Evolutionary conservation across 1,140 invertebrate species (phyloP), one percentile per base, ranked within the genome.

Genomic region (Drosophila pseudoobscura): DNA sequence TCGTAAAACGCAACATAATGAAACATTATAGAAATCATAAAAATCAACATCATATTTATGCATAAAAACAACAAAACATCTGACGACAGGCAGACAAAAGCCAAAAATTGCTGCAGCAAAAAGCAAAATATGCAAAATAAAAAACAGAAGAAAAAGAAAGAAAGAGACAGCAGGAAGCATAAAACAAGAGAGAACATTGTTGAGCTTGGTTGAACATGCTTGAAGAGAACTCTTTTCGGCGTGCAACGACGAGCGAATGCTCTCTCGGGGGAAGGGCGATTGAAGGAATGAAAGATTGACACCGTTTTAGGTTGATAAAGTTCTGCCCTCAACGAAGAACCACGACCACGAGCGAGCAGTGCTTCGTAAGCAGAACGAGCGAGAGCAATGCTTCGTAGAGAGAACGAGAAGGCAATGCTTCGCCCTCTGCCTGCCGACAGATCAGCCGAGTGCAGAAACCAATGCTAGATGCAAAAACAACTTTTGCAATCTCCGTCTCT

Each of bases 11-110:
- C 64, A 87, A 75, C 83, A 88, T 87, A 87, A 87, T 87, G 83
- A 87, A 87, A 87, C 83, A 87, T 87, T 88, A 87, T 87, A 87
- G 80, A 87, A 87, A 87, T 87, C 83, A 88, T 87, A 87, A 87
- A 87, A 87, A 87, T 87, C 83, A 87, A 79, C 83, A 88, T 87
- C 83, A 87, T 88, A 88, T 87, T 87, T 87, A 87, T 88, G 83
- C 83, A 82, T 49, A 73, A 62, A 63, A 65, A 50, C 56, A 47
- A 50, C 44, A 59, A 55, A 61, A 63, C 69, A 73, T 41, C 31
- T 31, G 57, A 63, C 46, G 24, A 5, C 24, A 51, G 72, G 76
- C 73, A 58, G 74, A 69, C 64, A 77, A 62, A 76, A 58, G 64
- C 57, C 54, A 75, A 75, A 59, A 74, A 69, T 69, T 57, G 63